phyloP scores from a whole-genome alignment of 2,797 vertebrate species.

The Pterois miles region DNA sequence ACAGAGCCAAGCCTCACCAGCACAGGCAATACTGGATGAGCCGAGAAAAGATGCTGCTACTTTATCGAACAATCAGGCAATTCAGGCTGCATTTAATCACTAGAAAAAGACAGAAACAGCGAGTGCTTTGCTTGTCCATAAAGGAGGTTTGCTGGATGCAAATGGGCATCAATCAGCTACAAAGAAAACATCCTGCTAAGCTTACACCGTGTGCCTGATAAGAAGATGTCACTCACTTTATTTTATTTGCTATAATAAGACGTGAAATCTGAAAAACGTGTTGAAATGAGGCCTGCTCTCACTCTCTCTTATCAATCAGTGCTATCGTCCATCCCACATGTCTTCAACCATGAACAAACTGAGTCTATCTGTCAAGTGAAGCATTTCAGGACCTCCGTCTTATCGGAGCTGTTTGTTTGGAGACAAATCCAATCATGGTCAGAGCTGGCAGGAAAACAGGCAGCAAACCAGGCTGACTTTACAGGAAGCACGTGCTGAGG shows the following conservation, averaged over 20 bases:
- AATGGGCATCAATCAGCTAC: conserved; percentile 8
- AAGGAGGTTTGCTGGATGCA: conserved; percentile 12
- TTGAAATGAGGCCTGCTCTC: conserved; percentile 28
- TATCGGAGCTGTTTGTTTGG: conserved; percentile 42
- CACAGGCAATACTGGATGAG: conserved; percentile 10
- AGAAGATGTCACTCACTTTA: background rate
- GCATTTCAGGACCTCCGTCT: conserved; percentile 29
- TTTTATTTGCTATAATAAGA: background rate
- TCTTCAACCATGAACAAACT: conserved; percentile 11
- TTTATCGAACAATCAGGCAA: conserved; percentile 33
- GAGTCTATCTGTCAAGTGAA: conserved; percentile 3
- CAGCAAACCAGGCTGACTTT: conserved; percentile 12
- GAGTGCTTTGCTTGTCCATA: conserved; percentile 10
- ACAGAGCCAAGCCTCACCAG: conserved; percentile 37
- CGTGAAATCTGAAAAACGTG: background rate
- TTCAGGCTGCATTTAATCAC: conserved; percentile 31
- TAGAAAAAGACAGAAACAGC: conserved; percentile 8
- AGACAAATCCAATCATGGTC: conserved; percentile 47
- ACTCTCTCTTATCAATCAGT: conserved; percentile 7
- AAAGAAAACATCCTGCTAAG: conserved; percentile 4
- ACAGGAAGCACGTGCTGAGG: conserved; percentile 10
- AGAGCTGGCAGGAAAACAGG: conserved; percentile 32
- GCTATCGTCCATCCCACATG: conserved; percentile 2
- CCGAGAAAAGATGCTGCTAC: conserved; percentile 31
- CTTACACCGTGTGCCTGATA: background rate